Base-by-base conservation (phyloP, 2,113 vertebrate genomes). In the Bostrychus sinensis region DNA sequence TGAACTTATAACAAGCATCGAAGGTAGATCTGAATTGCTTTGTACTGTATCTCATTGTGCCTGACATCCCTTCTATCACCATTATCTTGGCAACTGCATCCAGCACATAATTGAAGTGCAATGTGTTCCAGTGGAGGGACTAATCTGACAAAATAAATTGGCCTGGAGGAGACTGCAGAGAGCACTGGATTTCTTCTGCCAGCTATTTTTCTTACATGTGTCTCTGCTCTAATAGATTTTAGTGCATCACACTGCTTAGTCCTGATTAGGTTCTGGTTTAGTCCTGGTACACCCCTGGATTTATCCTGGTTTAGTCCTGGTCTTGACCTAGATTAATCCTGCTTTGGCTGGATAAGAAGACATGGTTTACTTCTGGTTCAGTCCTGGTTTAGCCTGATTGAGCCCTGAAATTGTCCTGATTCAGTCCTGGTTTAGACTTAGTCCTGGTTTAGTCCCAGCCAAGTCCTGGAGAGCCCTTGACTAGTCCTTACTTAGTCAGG, bases 71-170 rank as follows among this genome's bases (percentile, higher is more conserved):
- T 56, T 10, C 19, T 19, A 0, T 17, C 32, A 34, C 8, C 12
- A 22, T 70, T 39, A 39, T 45, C 30, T 2, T 3, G 11, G 37
- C 68, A 46, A 38, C 22, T 22, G 22, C 43, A 41, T 20, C 46
- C 23, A 22, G 23, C 32, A 28, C 41, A 26, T 66, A 56, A 70
- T 4, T 45, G n/a, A 68, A 23, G 37, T 38, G 36, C 66, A 72
- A n/a, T 48, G 43, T 17, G 10, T 63, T 69, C 23, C 32, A 76
- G n/a, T 46, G 19, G 56, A 62, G 70, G 42, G 50, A 65, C 60
- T 67, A 23, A 41, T 77, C 32, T 46, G 10, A 46, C 39, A 22
- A 17, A 72, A 46, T 62, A 22, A 54, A 43, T 45, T n/a, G 22
- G 34, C 55, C 16, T 19, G 37, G 41, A 39, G 17, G 50, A 55